Evolutionary conservation across 2,113 vertebrate genomes (phyloP), one percentile per base, ranked within the genome.

Genomic region (Heterotis niloticus): DNA sequence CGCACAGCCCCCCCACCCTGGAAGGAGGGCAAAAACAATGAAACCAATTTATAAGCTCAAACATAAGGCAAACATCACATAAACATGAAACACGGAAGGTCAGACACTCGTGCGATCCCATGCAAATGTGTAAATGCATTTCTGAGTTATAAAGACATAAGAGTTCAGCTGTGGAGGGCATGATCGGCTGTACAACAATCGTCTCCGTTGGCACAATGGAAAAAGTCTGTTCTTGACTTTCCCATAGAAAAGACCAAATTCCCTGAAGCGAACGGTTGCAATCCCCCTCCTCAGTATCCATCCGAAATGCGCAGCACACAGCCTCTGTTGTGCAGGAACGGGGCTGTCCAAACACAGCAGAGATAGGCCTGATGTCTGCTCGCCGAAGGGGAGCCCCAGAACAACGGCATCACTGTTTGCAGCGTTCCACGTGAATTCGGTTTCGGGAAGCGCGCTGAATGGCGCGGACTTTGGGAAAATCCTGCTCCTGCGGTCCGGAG

Each of bases 171-270:
- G 23, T 11, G 18, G 24, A n/a, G 62, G 11, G 52, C 12, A 16
- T 51, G 7, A 18, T 79, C 44, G 71, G 44, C 64, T 13, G 12
- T 24, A 13, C 1, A 26, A 60, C 11, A 23, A 28, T 44, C 54
- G 26, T 51, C 59, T 1, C 7, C 17, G 13, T 23, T 71, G 26
- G 54, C 17, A 52, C 66, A 56, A 60, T 34, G 28, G 68, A 78
- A 67, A 78, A 26, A 44, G 28, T 28, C 67, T 2, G 67, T 24
- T 18, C 13, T 68, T 72, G 67, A 78, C 54, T 71, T 78, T 71
- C 64, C 65, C 77, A 70, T 34, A 34, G 65, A 78, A 3, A 16
- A 26, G 14, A 56, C 57, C 67, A 51, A 62, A 52, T 62, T 79
- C 77, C 77, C 54, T 26, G 57, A 72, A 44, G 54, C 16, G 28